Evolutionary conservation across 2,113 vertebrate genomes (phyloP), one percentile per base, ranked within the genome.

Genomic region (Alectura lathami): DNA sequence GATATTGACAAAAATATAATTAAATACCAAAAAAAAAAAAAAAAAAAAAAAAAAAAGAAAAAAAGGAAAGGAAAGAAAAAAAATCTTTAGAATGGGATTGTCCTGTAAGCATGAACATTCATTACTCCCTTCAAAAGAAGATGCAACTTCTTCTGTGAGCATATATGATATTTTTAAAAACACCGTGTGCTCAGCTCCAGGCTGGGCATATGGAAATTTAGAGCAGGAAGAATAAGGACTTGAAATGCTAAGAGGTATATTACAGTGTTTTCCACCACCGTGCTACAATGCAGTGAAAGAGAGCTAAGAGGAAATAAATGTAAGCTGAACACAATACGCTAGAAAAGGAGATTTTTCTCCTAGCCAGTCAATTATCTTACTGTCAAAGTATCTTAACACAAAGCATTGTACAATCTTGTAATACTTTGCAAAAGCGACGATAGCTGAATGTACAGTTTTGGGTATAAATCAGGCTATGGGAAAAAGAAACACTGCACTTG

Each of bases 181-280:
- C 23, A 50, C 12, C 40, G 21, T 47, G 40, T 73, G 42, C 17
- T 67, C 47, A 34, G 27, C 17, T 74, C 38, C 50, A 81, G 30
- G 36, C 34, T 74, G 27, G 32, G 27, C 23, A 3, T 0, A 0
- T 34, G 17, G 17, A 80, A 23, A 74, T 77, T 57, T 26, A 48
- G 17, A 93, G 63, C 22, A 80, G 64, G n/a, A 38, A 38, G 14
- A 2, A 27, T 48, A 47, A 67, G 17, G 51, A 88, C 12, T 0
- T 80, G 50, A 69, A 89, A 83, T 26, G 59, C 3, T 0, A 0
- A 62, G 54, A 50, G 34, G 3, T 69, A 30, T 27, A 66, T 82
- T 51, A 36, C 18, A 60, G n/a, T 8, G 40, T 88, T 69, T 69
- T 69, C 67, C 50, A 90, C 34, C 17, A 6, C 70, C 45, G 45